Percentiles rank a stretch among this genome's conserved stretches.
Evolutionary conservation across 2,113 vertebrate species (phyloP).

Genomic region (Pygoscelis antarcticus): DNA sequence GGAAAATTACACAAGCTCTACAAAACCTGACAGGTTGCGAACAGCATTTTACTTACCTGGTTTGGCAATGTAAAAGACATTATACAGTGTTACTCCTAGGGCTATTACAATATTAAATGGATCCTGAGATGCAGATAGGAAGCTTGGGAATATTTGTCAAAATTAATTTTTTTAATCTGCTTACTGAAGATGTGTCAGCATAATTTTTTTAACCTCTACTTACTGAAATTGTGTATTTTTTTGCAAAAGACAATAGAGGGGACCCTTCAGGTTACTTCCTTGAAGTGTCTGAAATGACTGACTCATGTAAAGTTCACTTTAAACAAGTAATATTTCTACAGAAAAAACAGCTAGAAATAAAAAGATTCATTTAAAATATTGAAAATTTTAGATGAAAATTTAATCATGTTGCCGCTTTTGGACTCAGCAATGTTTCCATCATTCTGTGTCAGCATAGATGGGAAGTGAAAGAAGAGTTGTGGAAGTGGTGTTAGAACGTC

Average conservation of each 20-base stretch:
- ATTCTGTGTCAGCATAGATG: accelerated
- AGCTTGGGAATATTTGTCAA: not conserved
- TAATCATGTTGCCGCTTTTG: not conserved
- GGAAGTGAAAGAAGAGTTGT: not conserved
- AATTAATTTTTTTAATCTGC: not conserved
- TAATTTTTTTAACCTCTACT: not conserved
- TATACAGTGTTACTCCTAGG: not conserved
- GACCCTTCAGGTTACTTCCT: not conserved
- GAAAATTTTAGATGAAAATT: not conserved
- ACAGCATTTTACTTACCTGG: not conserved
- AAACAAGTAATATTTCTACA: not conserved
- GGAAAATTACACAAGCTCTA: not conserved
- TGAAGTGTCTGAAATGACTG: not conserved
- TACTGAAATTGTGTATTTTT: not conserved
- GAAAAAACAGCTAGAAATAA: not conserved
- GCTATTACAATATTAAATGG: not conserved
- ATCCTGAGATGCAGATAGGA: not conserved
- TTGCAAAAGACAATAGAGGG: not conserved
- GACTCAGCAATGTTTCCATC: not conserved
- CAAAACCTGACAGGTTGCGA: not conserved
- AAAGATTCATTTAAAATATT: not conserved
- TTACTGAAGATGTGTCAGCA: not conserved
- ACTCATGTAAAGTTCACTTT: not conserved
- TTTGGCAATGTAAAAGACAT: not conserved
- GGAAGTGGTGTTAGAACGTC: not conserved